Evolutionary conservation across 2,113 vertebrate genomes (phyloP).

Genomic region (Pycnonotus jocosus): DNA sequence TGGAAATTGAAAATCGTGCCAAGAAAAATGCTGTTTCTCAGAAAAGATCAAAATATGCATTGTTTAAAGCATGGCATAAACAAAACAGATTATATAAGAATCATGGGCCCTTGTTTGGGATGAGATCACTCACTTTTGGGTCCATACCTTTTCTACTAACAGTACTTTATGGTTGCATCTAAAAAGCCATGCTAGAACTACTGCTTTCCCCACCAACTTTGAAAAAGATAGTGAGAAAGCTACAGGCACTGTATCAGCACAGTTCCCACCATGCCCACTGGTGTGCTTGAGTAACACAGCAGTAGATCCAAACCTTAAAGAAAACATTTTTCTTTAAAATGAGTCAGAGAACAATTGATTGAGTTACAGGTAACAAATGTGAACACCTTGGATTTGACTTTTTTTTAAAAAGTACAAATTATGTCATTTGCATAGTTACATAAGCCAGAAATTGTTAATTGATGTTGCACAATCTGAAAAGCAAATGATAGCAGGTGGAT

Average conservation of each 20-base stretch:
- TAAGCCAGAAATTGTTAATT: not conserved
- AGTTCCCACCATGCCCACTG: not conserved
- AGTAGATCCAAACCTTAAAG: not conserved
- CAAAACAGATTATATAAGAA: not conserved
- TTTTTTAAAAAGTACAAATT: not conserved
- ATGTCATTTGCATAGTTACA: not conserved
- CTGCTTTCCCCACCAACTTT: not conserved
- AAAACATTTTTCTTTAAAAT: not conserved
- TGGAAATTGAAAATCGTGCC: not conserved
- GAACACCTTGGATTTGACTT: not conserved
- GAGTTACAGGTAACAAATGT: not conserved
- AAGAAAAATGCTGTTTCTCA: constrained; percentile 10
- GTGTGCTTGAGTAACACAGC: not conserved
- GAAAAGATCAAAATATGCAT: constrained; percentile 18
- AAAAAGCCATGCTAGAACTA: not conserved
- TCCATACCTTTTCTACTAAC: not conserved
- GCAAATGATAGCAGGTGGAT: not conserved
- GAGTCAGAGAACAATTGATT: not conserved
- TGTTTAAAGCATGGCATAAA: not conserved
- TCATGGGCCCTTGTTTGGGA: not conserved
- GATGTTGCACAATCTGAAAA: not conserved
- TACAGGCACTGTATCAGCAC: not conserved
- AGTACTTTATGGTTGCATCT: not conserved
- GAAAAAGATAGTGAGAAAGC: not conserved
- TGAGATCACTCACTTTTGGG: not conserved